Evolutionary conservation across 1,140 invertebrate species (phyloP).

Genomic region (Calephelis virginiensis): DNA sequence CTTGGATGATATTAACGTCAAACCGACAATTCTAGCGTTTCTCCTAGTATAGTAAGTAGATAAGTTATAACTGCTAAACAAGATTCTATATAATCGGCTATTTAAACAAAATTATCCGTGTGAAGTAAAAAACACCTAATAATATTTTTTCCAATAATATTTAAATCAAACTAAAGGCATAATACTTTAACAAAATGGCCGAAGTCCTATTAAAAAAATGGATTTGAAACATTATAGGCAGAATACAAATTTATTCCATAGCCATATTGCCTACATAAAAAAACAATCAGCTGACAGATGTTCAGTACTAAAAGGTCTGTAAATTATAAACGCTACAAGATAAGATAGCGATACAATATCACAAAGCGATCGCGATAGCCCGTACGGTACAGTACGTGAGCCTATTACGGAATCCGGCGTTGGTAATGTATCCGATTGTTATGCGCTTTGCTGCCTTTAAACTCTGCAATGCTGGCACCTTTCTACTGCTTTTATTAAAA

Average conservation of each 20-base stretch:
- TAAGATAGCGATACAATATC: slow-evolving; percentile 25
- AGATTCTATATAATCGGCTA: too few species aligned
- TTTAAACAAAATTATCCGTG: too few species aligned
- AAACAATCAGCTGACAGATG: slow-evolving; percentile 15
- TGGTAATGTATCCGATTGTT: slow-evolving; percentile 12
- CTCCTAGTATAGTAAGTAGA: too few species aligned
- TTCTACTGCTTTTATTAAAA: neutral
- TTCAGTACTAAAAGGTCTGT: slow-evolving; percentile 20
- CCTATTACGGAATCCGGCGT: slow-evolving; percentile 24
- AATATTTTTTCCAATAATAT: too few species aligned
- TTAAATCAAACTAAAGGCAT: too few species aligned
- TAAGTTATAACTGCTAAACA: too few species aligned
- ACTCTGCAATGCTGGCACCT: neutral
- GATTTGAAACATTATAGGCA: neutral
- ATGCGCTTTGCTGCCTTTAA: slow-evolving; percentile 11
- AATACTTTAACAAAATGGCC: too few species aligned
- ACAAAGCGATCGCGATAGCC: slow-evolving; percentile 26
- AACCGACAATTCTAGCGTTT: too few species aligned
- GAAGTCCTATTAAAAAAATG: too few species aligned
- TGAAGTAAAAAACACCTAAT: too few species aligned
- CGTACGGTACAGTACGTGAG: slow-evolving; percentile 24
- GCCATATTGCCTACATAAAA: slow-evolving; percentile 7
- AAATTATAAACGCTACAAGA: slow-evolving; percentile 30
- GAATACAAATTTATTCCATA: neutral
- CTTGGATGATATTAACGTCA: too few species aligned